Evolutionary conservation across 2,113 vertebrate species (phyloP), one percentile per base, ranked within the genome.

Genomic region (Climacteris rufus): DNA sequence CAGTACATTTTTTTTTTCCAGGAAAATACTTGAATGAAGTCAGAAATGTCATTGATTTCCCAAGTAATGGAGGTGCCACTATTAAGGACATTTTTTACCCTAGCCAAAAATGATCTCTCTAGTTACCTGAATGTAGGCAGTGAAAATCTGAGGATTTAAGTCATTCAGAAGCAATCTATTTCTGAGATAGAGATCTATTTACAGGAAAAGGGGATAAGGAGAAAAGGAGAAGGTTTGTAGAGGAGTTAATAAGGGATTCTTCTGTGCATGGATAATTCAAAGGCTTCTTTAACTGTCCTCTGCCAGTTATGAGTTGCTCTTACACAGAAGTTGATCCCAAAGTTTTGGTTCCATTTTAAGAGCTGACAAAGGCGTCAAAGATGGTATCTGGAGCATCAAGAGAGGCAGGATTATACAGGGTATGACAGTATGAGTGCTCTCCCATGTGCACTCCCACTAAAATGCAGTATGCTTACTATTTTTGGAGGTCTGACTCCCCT

Each of bases 11-110:
- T 42, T 90, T 76, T 42, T 64, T 74, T 47, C 49, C 21, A 40
- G 57, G 11, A 87, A 94, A 50, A 75, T 71, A 57, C 49, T 68
- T 93, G 45, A 87, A 79, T 68, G 31, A 84, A 93, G 13, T 20
- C 56, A 95, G 64, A 95, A 93, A 83, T 84, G n/a, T 20, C 9
- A 92, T 21, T 82, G 60, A 45, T 87, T 96, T 90, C 37, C 89
- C 49, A 81, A 83, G 40, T n/a, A 37, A 64, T 23, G 56, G 68
- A 68, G 10, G 9, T 75, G 11, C 31, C 40, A 33, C 18, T 75
- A 18, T 64, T 57, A 52, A 87, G 44, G 49, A 40, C 6, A 4
- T 30, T 87, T 94, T 89, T 87, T 21, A 45, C 19, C 9, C 13
- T 71, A 84, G 25, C 19, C 49, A 69, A 79, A 69, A 33, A 71